Conservation (phyloP, 2,888 invertebrate species). For the Phyllotreta striolata region DNA sequence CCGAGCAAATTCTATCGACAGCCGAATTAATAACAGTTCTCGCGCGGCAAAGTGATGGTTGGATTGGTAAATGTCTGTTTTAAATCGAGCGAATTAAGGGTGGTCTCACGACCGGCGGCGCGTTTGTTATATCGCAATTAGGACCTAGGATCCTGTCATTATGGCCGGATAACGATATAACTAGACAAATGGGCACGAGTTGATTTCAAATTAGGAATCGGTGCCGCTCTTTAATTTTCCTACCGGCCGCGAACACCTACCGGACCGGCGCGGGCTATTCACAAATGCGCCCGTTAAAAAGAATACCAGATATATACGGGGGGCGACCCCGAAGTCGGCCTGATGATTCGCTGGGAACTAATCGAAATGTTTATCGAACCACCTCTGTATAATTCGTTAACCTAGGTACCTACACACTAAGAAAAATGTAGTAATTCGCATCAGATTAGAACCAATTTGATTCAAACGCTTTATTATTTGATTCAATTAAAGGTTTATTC, state of each 20-base stretch:
- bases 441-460: too few relatives aligned
- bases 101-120: slow-evolving; percentile 57
- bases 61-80: slow-evolving; percentile 46
- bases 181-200: slow-evolving; percentile 62
- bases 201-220: slow-evolving; percentile 58
- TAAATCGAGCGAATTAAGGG: slow-evolving; percentile 49
- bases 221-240: slow-evolving; percentile 61
- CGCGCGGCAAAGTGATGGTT: slow-evolving; percentile 25
- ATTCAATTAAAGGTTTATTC: too few relatives aligned
- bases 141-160: slow-evolving; percentile 59
- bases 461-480: too few relatives aligned
- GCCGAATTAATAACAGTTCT: not conserved
- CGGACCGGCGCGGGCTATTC: slow-evolving; percentile 26
- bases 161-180: slow-evolving; percentile 60
- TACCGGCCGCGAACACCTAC: slow-evolving; percentile 54
- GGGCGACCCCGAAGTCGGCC: not conserved
- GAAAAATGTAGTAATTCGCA: too few relatives aligned
- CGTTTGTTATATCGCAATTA: slow-evolving; percentile 45
- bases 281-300: too few relatives aligned
- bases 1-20: too few relatives aligned
- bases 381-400: not conserved
- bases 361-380: not conserved
- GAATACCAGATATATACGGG: too few relatives aligned
- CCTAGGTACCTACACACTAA: too few relatives aligned
- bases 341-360: not conserved